Conservation (phyloP, 2,113 vertebrate species). For the Meriones unguiculatus region DNA sequence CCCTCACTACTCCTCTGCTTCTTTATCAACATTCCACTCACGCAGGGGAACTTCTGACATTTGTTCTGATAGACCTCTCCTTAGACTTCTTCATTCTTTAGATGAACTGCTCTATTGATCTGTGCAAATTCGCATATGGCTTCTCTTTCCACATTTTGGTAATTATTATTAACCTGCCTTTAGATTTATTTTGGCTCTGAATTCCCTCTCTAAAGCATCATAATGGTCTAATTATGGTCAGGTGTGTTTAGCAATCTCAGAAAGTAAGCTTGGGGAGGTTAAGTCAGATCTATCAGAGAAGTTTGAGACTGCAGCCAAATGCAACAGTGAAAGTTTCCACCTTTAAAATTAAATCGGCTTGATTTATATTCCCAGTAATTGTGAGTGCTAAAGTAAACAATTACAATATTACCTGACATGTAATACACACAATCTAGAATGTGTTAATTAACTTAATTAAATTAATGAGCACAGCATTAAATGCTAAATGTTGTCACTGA, state of each 20-base stretch:
- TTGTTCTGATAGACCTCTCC: background rate
- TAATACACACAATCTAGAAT: constrained; percentile 28
- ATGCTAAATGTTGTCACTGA: constrained; percentile 53
- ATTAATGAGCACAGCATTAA: background rate
- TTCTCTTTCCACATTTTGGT: constrained; percentile 29
- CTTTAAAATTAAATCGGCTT: constrained; percentile 22
- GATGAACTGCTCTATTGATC: background rate
- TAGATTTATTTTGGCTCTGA: constrained; percentile 31
- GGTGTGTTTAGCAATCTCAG: background rate
- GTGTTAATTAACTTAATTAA: background rate
- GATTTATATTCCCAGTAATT: constrained; percentile 58
- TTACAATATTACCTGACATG: background rate
- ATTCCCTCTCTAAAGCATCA: constrained; percentile 8
- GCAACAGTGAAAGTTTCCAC: constrained; percentile 15
- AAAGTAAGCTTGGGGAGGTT: constrained; percentile 21
- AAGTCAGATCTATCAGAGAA: constrained; percentile 6
- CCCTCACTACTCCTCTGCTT: background rate
- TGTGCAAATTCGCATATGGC: background rate
- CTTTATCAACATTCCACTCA: background rate
- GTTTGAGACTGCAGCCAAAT: background rate
- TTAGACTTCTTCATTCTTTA: background rate
- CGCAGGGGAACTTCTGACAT: background rate
- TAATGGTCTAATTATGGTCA: background rate
- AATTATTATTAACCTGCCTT: background rate
- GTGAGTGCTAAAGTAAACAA: constrained; percentile 32